Conservation (phyloP, 2,113 vertebrate genomes). For the Polypterus bichir region DNA sequence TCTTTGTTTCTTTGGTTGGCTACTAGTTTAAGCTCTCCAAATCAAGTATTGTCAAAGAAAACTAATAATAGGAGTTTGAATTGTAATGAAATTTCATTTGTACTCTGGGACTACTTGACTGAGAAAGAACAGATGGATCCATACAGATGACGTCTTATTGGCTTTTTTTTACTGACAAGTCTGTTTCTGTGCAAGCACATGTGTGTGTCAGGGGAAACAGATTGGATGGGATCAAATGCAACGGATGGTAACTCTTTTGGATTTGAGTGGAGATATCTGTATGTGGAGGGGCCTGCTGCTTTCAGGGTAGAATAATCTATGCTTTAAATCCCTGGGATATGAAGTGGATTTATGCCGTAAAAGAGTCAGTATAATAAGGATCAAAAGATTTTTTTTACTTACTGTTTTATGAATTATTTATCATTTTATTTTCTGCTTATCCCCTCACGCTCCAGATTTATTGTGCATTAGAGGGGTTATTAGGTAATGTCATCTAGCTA, state of each 20-base stretch:
- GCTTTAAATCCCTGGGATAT: conserved; percentile 4
- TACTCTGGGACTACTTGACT: neutral
- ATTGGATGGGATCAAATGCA: neutral
- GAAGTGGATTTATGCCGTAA: conserved; percentile 1
- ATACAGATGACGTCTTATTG: neutral
- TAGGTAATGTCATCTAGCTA: conserved; percentile 1
- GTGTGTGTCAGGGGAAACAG: neutral
- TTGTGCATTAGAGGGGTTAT: conserved; percentile 1
- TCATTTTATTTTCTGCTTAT: conserved; percentile 9
- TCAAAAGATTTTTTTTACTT: neutral
- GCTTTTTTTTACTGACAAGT: conserved; percentile 8
- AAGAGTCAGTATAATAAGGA: neutral
- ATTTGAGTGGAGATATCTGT: neutral
- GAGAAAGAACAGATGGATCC: neutral
- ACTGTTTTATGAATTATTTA: conserved; percentile 8
- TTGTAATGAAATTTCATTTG: neutral
- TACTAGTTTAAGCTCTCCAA: neutral
- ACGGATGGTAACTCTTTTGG: neutral
- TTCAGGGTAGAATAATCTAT: neutral
- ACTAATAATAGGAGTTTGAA: neutral
- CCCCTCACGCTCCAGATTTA: neutral
- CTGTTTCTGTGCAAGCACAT: conserved; percentile 5
- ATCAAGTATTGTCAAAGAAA: neutral
- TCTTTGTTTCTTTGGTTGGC: no score
- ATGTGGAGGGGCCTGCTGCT: neutral